Evolutionary conservation across 2,113 vertebrate genomes (phyloP).

Genomic region (Cyprinodon variegatus): DNA sequence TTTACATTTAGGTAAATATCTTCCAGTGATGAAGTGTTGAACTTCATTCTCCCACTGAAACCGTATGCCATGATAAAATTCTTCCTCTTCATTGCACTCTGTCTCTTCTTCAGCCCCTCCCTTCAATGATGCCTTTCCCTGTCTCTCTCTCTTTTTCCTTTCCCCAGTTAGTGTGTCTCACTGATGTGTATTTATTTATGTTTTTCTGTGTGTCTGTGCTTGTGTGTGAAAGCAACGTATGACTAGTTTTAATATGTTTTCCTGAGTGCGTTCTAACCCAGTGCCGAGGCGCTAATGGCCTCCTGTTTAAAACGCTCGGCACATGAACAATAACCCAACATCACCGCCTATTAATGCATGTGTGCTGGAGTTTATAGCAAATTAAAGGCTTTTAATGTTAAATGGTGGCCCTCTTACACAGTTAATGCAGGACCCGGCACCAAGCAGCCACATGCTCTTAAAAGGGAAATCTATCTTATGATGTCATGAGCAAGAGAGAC

Average conservation of each 20-base stretch:
- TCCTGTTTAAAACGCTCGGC: constrained; percentile 72
- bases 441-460: constrained; percentile 73
- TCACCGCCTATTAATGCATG: constrained; percentile 73
- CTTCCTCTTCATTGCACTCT: constrained; percentile 46
- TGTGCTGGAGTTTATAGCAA: constrained; percentile 80
- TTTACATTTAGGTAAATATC: constrained; percentile 74
- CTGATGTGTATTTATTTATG: constrained; percentile 44
- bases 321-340: constrained; percentile 77
- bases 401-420: constrained; percentile 78
- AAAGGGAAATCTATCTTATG: constrained; percentile 83
- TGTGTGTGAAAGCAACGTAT: constrained; percentile 59
- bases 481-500: constrained; percentile 74
- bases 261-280: constrained; percentile 58
- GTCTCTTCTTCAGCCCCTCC: constrained; percentile 16
- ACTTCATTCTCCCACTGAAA: constrained; percentile 70
- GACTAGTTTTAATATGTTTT: constrained; percentile 65
- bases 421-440: constrained; percentile 78
- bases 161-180: constrained; percentile 9
- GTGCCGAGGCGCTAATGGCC: constrained; percentile 67
- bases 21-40: constrained; percentile 66
- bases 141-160: constrained; percentile 21
- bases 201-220: constrained; percentile 28
- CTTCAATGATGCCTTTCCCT: constrained; percentile 10
- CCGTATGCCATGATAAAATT: constrained; percentile 53
- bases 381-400: constrained; percentile 83